These are phyloP conservation scores for Cichlasoma orientale DNA, from an alignment of 2,797 vertebrate genomes.

Conservation along the genomic window DNA sequence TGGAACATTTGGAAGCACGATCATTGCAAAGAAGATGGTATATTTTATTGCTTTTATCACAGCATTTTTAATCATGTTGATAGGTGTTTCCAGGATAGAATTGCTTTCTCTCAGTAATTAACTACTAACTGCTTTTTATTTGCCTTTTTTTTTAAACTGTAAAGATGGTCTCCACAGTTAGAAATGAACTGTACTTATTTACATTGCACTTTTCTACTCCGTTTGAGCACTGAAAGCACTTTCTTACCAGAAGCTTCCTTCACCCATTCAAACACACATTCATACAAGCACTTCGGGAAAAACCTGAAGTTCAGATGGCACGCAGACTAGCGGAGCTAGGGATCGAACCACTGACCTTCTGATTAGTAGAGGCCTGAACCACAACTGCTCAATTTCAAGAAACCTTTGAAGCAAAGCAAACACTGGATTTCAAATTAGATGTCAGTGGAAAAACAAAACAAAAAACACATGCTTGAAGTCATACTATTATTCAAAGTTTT, in stretches of 20 bases:
- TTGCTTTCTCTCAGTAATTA: too few relatives aligned
- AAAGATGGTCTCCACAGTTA: too few relatives aligned
- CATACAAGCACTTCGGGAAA: neutral
- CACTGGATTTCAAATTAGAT: neutral
- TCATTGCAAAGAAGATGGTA: too few relatives aligned
- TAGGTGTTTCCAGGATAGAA: neutral
- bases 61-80: neutral
- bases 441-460: neutral
- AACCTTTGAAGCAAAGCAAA: neutral
- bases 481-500: neutral
- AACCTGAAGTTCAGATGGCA: neutral
- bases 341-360: neutral
- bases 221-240: neutral
- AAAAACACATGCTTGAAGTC: neutral
- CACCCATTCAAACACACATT: neutral
- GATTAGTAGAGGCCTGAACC: neutral
- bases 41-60: too few relatives aligned
- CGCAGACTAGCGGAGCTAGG: neutral
- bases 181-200: too few relatives aligned
- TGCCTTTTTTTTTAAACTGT: too few relatives aligned
- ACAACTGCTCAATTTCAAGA: neutral
- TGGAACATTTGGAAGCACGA: too few relatives aligned
- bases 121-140: too few relatives aligned
- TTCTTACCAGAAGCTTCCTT: neutral
- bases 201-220: neutral